Evolutionary conservation across 1,140 invertebrate genomes (phyloP).

Genomic region (Ceratina calcarata): DNA sequence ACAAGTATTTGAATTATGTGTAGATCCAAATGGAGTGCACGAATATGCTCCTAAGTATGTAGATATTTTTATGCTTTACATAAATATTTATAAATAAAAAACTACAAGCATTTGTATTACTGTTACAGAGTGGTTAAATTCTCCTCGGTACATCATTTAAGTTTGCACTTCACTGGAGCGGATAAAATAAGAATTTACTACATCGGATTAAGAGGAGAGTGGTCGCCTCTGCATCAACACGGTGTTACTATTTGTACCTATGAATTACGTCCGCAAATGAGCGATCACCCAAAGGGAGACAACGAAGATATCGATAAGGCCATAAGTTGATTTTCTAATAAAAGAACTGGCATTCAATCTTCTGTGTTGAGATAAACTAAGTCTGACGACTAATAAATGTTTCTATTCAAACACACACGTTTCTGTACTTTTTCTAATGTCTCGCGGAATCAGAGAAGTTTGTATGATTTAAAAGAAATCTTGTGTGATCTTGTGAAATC

Average conservation of each 20-base stretch:
- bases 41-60: conserved; percentile 95
- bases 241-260: conserved; percentile 95
- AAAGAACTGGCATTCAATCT: neutral
- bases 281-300: conserved; percentile 84
- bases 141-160: conserved; percentile 92
- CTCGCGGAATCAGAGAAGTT: no score
- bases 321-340: conserved; percentile 44
- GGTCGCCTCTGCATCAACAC: conserved; percentile 89
- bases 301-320: conserved; percentile 13
- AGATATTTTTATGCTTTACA: conserved; percentile 19
- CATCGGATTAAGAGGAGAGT: conserved; percentile 97
- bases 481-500: no score
- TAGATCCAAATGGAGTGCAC: conserved; percentile 88
- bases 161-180: conserved; percentile 91
- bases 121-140: conserved; percentile 88
- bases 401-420: neutral
- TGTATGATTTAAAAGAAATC: neutral
- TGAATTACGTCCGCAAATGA: conserved; percentile 90
- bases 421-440: neutral
- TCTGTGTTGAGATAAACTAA: neutral
- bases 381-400: neutral
- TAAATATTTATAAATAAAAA: neutral
- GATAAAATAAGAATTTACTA: conserved; percentile 94
- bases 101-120: neutral
- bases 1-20: conserved; percentile 94